phyloP scores from a whole-genome alignment of 2,113 vertebrate species.

The Oreocharis arfaki region DNA sequence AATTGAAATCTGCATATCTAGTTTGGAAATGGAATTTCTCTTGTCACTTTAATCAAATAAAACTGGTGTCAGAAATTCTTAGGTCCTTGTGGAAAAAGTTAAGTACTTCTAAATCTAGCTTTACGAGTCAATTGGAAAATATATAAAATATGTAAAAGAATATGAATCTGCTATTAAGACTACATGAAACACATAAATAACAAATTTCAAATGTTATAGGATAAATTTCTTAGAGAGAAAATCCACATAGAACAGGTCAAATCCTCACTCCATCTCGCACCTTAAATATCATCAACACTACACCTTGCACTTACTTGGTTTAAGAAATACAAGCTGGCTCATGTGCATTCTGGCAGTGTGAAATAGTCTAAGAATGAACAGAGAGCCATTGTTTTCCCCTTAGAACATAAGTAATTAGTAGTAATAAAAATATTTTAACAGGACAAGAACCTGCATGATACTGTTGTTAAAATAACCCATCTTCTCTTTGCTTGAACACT shows the following conservation, averaged over 20 bases:
- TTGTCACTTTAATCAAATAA: not conserved
- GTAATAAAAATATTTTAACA: not conserved
- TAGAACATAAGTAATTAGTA: not conserved
- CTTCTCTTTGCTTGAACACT: not conserved
- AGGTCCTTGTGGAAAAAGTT: not conserved
- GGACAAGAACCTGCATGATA: not conserved
- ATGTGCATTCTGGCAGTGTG: not conserved
- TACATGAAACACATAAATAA: not conserved
- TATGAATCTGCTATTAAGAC: not conserved
- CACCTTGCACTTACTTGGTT: not conserved
- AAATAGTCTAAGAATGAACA: not conserved
- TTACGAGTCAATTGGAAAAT: not conserved
- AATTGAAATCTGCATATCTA: not conserved
- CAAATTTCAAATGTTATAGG: not conserved
- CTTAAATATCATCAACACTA: not conserved
- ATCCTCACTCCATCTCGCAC: not conserved
- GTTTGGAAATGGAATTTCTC: not conserved
- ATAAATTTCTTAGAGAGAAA: not conserved
- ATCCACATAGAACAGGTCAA: not conserved
- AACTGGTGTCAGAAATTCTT: not conserved
- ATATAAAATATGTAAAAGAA: not conserved
- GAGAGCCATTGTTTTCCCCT: not conserved
- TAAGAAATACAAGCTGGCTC: not conserved
- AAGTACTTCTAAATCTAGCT: not conserved
- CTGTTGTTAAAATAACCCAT: not conserved